phyloP scores from a whole-genome alignment of 2,888 invertebrate genomes.

The Andrena bicolor region DNA sequence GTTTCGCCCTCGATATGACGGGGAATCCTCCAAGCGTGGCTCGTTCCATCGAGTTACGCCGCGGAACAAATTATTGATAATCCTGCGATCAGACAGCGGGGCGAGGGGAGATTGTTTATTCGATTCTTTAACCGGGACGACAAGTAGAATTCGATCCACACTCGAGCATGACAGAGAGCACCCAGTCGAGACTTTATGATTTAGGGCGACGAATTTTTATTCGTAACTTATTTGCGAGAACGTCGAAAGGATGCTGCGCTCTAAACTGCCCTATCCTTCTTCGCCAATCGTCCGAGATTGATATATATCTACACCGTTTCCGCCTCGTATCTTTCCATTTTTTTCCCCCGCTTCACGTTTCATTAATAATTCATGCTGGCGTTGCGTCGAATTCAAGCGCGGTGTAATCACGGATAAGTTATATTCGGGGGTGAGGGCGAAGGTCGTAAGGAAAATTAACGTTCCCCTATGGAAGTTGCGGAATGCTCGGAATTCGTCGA shows the following conservation, averaged over 20 bases:
- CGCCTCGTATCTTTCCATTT: slow-evolving; percentile 25
- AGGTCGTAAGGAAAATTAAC: slow-evolving; percentile 71
- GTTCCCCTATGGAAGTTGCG: slow-evolving; percentile 51
- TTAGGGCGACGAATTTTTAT: slow-evolving; percentile 11
- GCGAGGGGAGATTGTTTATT: slow-evolving; percentile 42
- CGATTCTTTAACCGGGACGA: slow-evolving; percentile 40
- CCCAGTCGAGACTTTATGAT: neutral
- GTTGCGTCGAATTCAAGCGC: slow-evolving; percentile 64
- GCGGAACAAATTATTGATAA: slow-evolving; percentile 66
- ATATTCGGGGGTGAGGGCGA: slow-evolving; percentile 49
- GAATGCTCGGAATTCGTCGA: slow-evolving; percentile 54
- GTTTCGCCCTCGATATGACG: slow-evolving; percentile 44
- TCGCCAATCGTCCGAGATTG: slow-evolving; percentile 31
- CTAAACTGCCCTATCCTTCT: slow-evolving; percentile 21
- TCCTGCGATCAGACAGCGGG: slow-evolving; percentile 15
- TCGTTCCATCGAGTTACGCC: slow-evolving; percentile 62
- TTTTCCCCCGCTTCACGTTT: slow-evolving; percentile 26
- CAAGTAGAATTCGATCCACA: slow-evolving; percentile 30
- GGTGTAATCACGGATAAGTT: slow-evolving; percentile 71
- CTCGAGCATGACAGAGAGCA: slow-evolving; percentile 40
- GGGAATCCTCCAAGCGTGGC: slow-evolving; percentile 53
- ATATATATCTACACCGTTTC: slow-evolving; percentile 29
- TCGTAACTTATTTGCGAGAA: slow-evolving; percentile 1
- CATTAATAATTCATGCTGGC: slow-evolving; percentile 70
- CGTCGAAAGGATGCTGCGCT: neutral